phyloP scores from a whole-genome alignment of 1,140 invertebrate species.

The Pseudomyrmex concolor region DNA sequence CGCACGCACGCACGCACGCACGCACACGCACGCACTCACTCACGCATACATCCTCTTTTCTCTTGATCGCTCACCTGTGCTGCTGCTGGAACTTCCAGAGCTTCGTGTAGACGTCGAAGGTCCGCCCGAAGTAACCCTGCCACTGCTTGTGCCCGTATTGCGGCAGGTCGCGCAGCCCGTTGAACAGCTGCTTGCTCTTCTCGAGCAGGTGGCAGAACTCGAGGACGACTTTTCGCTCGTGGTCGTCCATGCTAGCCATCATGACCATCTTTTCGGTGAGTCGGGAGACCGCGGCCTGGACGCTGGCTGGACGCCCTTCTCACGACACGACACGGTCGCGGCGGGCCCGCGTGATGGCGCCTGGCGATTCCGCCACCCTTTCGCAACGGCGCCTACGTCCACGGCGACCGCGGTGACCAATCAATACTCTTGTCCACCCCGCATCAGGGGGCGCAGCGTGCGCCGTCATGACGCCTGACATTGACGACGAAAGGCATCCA shows the following conservation, averaged over 20 bases:
- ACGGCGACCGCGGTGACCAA: slow-evolving; percentile 69
- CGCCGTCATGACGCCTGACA: slow-evolving; percentile 66
- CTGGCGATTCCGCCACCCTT: slow-evolving; percentile 78
- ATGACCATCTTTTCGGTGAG: slow-evolving; percentile 87
- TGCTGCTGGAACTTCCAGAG: slow-evolving; percentile 99
- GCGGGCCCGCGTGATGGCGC: slow-evolving; percentile 81
- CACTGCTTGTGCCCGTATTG: slow-evolving; percentile 99
- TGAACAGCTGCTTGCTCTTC: slow-evolving; percentile 99
- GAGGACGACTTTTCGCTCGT: slow-evolving; percentile 97
- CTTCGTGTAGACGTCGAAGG: slow-evolving; percentile 99
- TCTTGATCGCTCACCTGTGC: slow-evolving; percentile 88
- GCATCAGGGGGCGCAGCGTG: slow-evolving; percentile 78
- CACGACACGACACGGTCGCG: slow-evolving; percentile 74
- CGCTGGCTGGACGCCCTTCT: slow-evolving; percentile 76
- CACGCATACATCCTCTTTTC: not conserved
- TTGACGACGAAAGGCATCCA: slow-evolving; percentile 35
- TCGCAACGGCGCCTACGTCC: slow-evolving; percentile 67
- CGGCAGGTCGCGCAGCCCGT: slow-evolving; percentile 97
- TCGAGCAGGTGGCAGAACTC: slow-evolving; percentile 98
- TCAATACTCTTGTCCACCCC: slow-evolving; percentile 79
- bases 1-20: too few relatives aligned
- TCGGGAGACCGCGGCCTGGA: slow-evolving; percentile 73
- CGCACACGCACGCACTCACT: not conserved
- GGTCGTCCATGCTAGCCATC: slow-evolving; percentile 92
- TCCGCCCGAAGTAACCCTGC: slow-evolving; percentile 98